Base-by-base conservation (phyloP, 2,113 vertebrate genomes). In the Emberiza fucata region DNA sequence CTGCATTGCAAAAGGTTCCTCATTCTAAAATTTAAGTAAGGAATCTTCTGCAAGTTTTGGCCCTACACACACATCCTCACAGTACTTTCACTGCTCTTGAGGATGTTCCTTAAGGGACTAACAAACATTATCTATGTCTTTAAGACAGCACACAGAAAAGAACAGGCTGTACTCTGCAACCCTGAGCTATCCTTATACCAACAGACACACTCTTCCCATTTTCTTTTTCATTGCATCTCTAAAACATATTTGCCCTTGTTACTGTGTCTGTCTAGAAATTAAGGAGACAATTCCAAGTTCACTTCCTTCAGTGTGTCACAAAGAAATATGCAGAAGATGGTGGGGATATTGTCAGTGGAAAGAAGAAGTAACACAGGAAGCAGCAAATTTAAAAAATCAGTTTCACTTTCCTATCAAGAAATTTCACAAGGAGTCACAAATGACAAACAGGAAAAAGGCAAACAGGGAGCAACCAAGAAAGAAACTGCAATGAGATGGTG, bases 331-430 rank as follows among this genome's bases (percentile, higher is more conserved):
- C 51, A 77, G 51, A 83, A n/a, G 54, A 90, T 45, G 19, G 87
- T 3, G 1, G 13, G 9, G 56, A 63, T 88, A 90, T 75, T 94
- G 94, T 81, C 59, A 75, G 68, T 47, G 59, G 9, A 70, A 90
- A 93, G 44, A 91, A 82, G n/a, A 73, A 88, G 44, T 54, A 92
- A 64, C 60, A 83, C 44, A 88, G 94, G 82, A 84, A 95, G 59
- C 47, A 81, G 47, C n/a, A 82, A 93, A 83, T 77, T 37, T 5
- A 3, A 39, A 92, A 20, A 90, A 90, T 51, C n/a, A 45, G 71
- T 93, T 97, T 96, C 82, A 66, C 81, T 77, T 81, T 96, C 69
- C 51, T 54, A 42, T 70, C 16, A 90, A 86, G 54, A 90, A 88
- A 95, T 92, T 81, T 72, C 77, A 78, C 44, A 51, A n/a, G 42